phyloP scores from a whole-genome alignment of 2,113 vertebrate species.

The Crotalus horridus region DNA sequence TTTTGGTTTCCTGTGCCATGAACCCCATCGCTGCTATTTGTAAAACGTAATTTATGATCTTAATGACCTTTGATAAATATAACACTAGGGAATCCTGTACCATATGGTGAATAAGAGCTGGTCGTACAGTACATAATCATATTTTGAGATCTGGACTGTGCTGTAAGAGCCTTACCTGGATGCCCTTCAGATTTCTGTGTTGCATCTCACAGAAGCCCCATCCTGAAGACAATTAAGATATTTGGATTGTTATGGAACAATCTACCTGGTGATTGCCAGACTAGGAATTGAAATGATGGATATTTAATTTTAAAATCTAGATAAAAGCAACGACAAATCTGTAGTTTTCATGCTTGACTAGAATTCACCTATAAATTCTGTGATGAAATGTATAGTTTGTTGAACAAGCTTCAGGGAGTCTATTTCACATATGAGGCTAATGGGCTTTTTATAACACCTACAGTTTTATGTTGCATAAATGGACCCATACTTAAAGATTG shows the following conservation, averaged over 20 bases:
- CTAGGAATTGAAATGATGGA: background rate
- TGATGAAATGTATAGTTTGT: background rate
- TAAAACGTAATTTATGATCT: background rate
- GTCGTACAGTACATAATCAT: background rate
- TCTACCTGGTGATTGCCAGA: background rate
- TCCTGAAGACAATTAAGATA: background rate
- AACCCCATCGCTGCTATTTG: background rate
- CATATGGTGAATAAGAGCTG: background rate
- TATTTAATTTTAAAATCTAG: background rate
- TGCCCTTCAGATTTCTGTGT: background rate
- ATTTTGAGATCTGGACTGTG: background rate
- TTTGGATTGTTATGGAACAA: background rate
- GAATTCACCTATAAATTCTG: background rate
- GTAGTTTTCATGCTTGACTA: background rate
- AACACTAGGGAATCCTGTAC: background rate
- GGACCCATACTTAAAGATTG: background rate
- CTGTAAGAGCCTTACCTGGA: background rate
- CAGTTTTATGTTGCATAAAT: background rate
- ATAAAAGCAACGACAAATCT: background rate
- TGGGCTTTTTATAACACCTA: background rate
- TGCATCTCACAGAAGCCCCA: background rate
- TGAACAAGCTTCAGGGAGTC: background rate
- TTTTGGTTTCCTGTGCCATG: background rate
- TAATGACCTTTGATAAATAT: background rate
- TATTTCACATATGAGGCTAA: background rate